phyloP scores from a whole-genome alignment of 2,113 vertebrate species.

The Alexandromys fortis region DNA sequence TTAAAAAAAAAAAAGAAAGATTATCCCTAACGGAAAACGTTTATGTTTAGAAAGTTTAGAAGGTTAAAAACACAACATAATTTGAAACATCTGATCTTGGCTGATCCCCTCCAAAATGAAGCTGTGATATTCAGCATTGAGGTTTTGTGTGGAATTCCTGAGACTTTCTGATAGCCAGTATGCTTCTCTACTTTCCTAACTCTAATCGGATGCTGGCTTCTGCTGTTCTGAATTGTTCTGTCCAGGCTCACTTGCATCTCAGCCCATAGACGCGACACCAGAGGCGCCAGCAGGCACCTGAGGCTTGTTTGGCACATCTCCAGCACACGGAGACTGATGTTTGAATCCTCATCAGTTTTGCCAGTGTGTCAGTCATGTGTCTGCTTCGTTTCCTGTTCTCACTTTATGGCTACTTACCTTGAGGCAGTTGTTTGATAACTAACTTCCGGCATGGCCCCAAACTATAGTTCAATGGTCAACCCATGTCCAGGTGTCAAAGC shows the following conservation, averaged over 20 bases:
- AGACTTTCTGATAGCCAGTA: constrained; percentile 20
- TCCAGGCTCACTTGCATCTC: constrained; percentile 14
- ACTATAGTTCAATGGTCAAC: constrained; percentile 39
- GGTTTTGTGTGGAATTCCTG: constrained; percentile 45
- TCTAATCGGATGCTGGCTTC: constrained; percentile 4
- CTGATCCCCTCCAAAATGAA: constrained; percentile 44
- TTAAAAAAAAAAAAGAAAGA: constrained; percentile 4
- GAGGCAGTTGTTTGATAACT: background rate
- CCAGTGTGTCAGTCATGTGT: constrained; percentile 42
- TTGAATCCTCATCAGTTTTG: constrained; percentile 21
- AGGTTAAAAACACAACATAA: constrained; percentile 9
- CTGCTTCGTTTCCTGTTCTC: constrained; percentile 42
- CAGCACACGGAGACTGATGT: background rate
- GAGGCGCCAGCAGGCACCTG: background rate
- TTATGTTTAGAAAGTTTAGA: constrained; percentile 58
- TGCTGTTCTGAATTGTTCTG: constrained; percentile 16
- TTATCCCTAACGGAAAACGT: constrained; percentile 38
- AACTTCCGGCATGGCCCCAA: background rate
- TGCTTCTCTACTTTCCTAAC: constrained; percentile 36
- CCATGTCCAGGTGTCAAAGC: constrained; percentile 22
- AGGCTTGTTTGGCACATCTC: background rate
- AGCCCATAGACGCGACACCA: background rate
- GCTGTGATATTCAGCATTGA: constrained; percentile 45
- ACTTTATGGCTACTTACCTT: constrained; percentile 17
- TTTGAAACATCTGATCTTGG: constrained; percentile 58